Conservation (phyloP, 2,113 vertebrate genomes). For the Scytalopus superciliaris region DNA sequence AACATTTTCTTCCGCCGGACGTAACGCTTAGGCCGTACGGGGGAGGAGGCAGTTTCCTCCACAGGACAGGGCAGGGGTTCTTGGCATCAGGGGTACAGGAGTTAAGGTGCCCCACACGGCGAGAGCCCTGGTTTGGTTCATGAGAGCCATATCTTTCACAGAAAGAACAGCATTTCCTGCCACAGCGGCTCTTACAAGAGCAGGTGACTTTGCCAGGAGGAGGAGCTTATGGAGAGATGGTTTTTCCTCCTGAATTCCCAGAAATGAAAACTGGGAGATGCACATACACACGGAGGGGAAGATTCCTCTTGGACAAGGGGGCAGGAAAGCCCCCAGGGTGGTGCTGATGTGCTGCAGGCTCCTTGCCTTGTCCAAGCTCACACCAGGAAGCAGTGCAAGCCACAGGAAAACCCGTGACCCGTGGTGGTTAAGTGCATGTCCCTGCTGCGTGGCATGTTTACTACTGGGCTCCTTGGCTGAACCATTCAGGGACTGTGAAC, state of each 20-base stretch:
- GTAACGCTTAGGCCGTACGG: background rate
- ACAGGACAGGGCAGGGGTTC: constrained; percentile 5
- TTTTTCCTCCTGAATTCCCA: constrained; percentile 2
- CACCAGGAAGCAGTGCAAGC: background rate
- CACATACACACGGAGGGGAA: background rate
- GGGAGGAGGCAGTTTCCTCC: constrained; percentile 44
- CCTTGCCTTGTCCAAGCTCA: background rate
- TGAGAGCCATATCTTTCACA: constrained; percentile 65
- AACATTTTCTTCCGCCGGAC: constrained; percentile 32
- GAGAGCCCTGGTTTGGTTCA: constrained; percentile 36
- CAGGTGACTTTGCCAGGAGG: constrained; percentile 23
- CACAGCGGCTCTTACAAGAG: background rate
- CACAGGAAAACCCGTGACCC: background rate
- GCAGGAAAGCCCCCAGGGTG: background rate
- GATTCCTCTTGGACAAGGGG: background rate
- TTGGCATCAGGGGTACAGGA: constrained; percentile 4
- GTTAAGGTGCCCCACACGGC: background rate
- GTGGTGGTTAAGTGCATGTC: fast-evolving
- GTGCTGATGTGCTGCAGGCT: background rate
- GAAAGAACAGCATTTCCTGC: constrained; percentile 69
- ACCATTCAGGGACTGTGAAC: background rate
- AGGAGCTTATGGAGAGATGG: background rate
- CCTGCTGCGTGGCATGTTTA: background rate
- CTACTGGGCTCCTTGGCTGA: background rate
- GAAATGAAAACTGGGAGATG: background rate